These are phyloP conservation scores for Melanocharis versteri DNA, from an alignment of 2,113 vertebrate species.

Conservation along the genomic window DNA sequence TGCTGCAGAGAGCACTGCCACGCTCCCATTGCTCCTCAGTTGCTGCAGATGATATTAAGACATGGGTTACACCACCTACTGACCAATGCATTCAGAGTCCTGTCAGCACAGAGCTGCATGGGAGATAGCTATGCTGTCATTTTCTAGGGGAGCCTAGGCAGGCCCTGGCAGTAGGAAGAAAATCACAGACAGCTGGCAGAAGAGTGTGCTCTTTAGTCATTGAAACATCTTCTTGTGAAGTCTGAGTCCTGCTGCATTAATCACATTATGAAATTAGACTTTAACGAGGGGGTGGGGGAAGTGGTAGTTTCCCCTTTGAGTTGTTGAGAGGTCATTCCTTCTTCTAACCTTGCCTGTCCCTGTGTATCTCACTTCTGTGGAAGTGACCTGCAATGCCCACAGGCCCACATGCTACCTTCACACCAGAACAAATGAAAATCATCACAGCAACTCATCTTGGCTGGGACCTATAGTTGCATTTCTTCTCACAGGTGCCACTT, in stretches of 20 bases:
- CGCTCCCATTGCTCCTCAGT: not conserved
- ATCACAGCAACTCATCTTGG: not conserved
- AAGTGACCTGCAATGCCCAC: rapidly evolving
- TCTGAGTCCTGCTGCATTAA: not conserved
- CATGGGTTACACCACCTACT: not conserved
- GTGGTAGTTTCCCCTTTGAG: not conserved
- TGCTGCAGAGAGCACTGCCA: not conserved
- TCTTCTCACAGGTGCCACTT: not conserved
- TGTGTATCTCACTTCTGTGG: not conserved
- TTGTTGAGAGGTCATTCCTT: not conserved
- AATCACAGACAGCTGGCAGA: not conserved
- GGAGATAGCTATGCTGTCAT: not conserved
- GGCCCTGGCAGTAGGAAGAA: not conserved
- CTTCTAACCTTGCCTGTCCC: not conserved
- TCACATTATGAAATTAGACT: not conserved
- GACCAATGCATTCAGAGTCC: not conserved
- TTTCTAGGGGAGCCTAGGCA: not conserved
- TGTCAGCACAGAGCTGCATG: not conserved
- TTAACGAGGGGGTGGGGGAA: rapidly evolving
- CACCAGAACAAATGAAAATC: not conserved
- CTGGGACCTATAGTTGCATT: not conserved
- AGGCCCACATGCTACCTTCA: not conserved
- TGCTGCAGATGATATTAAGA: not conserved
- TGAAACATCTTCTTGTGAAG: not conserved
- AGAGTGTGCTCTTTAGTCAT: not conserved